Conservation (phyloP, 2,888 invertebrate genomes). For the Carcina quercana region DNA sequence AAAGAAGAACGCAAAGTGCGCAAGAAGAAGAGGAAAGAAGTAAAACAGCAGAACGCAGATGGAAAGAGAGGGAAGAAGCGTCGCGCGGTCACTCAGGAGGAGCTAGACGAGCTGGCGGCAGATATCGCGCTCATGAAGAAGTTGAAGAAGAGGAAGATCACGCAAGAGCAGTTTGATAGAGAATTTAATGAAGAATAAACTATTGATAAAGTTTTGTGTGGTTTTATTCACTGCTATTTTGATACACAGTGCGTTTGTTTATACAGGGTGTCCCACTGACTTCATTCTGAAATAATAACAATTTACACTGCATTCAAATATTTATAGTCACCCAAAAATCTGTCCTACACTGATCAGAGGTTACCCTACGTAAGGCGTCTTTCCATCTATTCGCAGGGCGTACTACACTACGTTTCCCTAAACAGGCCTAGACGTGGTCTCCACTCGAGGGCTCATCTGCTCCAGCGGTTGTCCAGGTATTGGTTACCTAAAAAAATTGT, state of each 20-base stretch:
- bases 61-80: constrained; percentile 56
- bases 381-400: no score
- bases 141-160: constrained; percentile 87
- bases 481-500: no score
- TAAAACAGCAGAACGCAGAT: constrained; percentile 62
- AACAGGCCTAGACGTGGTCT: no score
- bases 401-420: no score
- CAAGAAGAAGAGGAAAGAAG: constrained; percentile 76
- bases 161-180: constrained; percentile 78
- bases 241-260: not conserved
- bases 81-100: constrained; percentile 77
- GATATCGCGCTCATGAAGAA: constrained; percentile 91
- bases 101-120: constrained; percentile 83
- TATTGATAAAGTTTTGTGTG: constrained; percentile 24
- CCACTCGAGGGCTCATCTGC: no score
- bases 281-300: not conserved
- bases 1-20: constrained; percentile 79
- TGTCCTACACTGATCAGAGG: no score
- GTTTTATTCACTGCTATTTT: not conserved
- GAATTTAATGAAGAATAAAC: constrained; percentile 72
- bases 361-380: no score
- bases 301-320: not conserved
- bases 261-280: not conserved
- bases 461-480: no score
- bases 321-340: no score